Evolutionary conservation across 2,113 vertebrate species (phyloP), one percentile per base, ranked within the genome.

Genomic region (Etheostoma spectabile): DNA sequence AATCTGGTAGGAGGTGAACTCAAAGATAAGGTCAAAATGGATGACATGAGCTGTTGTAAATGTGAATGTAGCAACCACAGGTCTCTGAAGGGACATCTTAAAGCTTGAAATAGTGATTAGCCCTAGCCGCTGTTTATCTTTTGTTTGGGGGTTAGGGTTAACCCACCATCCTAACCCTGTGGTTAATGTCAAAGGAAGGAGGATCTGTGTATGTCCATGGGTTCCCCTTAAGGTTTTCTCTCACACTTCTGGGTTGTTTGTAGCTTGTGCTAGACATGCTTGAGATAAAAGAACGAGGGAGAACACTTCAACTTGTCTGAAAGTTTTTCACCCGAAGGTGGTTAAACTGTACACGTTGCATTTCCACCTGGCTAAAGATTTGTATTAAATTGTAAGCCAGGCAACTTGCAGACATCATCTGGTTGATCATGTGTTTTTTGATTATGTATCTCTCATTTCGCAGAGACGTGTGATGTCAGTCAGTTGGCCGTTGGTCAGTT

Each of bases 11-110:
- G 49, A 45, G 22, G 16, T 72, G 70, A 74, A 62, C 53, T 70
- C 64, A 35, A 18, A 80, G 53, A 83, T 60, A 13, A 71, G 60
- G 68, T 74, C 52, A 35, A 75, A 63, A 8, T 63, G 22, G 73
- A 62, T 42, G 24, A 53, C 13, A 69, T 8, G 24, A 52, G 61
- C 24, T 53, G 27, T n/a, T 33, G n/a, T 57, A 73, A 71, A 46
- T 68, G 57, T 79, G 13, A 16, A 56, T 57, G 46, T 51, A 56
- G 66, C 27, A 56, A 27, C 56, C 27, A 38, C 11, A 33, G 2
- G 53, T 66, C 57, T 66, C 64, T 62, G 22, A 27, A n/a, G 49
- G 10, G 60, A 21, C 18, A 21, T 45, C 38, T 61, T 65, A 12
- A 42, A 57, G 10, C 55, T 64, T 21, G 8, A 8, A n/a, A 16